Percentiles rank a stretch among this genome's conserved stretches.
Evolutionary conservation across 64 coral and sea anemone genomes (phyloP).

Genomic region (Exaiptasia diaphana): DNA sequence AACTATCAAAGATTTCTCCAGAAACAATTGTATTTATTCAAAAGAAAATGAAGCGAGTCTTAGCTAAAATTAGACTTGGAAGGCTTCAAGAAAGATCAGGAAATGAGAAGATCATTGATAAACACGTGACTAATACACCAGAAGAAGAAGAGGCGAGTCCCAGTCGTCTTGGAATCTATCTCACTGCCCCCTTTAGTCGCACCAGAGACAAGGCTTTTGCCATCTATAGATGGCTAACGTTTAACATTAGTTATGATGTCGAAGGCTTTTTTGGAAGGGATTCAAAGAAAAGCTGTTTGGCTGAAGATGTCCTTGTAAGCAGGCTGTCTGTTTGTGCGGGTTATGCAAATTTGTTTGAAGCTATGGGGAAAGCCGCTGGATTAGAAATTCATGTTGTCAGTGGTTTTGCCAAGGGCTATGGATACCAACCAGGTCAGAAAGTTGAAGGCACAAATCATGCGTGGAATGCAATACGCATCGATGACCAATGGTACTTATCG

Average conservation of each 20-base stretch:
- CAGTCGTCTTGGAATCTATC: slow-evolving; percentile 68
- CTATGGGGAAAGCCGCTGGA: slow-evolving; percentile 25
- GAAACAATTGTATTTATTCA: slow-evolving; percentile 51
- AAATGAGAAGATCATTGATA: slow-evolving; percentile 55
- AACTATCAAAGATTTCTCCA: slow-evolving; percentile 42
- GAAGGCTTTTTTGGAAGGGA: slow-evolving; percentile 50
- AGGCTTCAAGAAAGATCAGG: slow-evolving; percentile 61
- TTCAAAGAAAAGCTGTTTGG: background rate
- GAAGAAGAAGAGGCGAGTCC: slow-evolving; percentile 30
- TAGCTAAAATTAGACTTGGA: slow-evolving; percentile 44
- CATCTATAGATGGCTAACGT: slow-evolving; percentile 48
- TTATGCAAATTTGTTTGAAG: slow-evolving; percentile 38
- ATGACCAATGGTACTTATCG: slow-evolving; percentile 36
- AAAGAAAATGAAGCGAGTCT: slow-evolving; percentile 25
- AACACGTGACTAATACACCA: slow-evolving; percentile 57
- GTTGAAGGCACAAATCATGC: slow-evolving; percentile 36
- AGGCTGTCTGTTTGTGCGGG: slow-evolving; percentile 29
- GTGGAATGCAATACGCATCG: slow-evolving; percentile 47
- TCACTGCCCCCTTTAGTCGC: slow-evolving; percentile 45
- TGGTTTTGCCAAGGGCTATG: slow-evolving; percentile 52
- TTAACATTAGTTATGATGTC: slow-evolving; percentile 46
- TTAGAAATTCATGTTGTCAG: slow-evolving; percentile 6
- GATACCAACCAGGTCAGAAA: slow-evolving; percentile 34
- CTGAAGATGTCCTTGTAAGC: slow-evolving; percentile 29
- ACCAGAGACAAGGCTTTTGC: slow-evolving; percentile 66